A percentile compares a stretch with the other conserved stretches of the same genome.
Evolutionary conservation across 2,797 vertebrate species (phyloP).

Genomic region (Peromyscus melanophrys): DNA sequence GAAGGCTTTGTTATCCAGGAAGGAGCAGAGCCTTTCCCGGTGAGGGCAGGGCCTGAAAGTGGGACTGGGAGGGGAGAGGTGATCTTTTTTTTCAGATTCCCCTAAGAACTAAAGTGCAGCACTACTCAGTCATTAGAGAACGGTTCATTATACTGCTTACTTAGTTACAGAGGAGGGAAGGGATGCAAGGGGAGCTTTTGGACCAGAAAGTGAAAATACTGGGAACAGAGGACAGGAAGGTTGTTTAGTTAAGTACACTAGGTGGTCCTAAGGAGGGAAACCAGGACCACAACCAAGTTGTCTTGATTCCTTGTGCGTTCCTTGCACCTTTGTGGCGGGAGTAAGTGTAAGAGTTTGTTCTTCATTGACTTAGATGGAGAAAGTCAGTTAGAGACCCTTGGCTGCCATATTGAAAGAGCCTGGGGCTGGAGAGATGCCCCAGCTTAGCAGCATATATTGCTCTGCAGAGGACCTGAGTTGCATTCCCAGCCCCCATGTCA

Average conservation of each 20-base stretch:
- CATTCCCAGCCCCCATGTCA: neutral
- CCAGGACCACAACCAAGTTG: neutral
- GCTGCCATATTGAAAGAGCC: neutral
- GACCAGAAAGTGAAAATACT: constrained; percentile 1
- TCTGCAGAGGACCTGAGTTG: neutral
- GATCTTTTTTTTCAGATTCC: neutral
- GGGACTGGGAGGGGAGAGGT: neutral
- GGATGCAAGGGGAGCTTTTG: neutral
- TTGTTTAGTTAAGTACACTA: neutral
- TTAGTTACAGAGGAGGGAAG: constrained; percentile 38
- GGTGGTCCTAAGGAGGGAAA: constrained; percentile 36
- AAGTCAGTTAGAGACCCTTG: neutral
- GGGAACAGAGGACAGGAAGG: neutral
- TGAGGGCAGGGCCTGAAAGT: constrained; percentile 86
- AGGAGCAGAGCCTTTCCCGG: constrained; percentile 99
- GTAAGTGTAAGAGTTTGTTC: neutral
- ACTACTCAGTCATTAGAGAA: neutral
- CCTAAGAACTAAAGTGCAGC: neutral
- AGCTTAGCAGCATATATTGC: too few species aligned
- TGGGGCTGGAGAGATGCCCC: neutral
- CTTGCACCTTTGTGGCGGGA: neutral
- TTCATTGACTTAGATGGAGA: neutral
- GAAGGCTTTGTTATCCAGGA: constrained; percentile 99
- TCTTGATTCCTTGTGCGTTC: neutral
- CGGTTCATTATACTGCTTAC: neutral